Base-by-base conservation (phyloP, 1,140 invertebrate genomes). In the Drosophila sulfurigaster region DNA sequence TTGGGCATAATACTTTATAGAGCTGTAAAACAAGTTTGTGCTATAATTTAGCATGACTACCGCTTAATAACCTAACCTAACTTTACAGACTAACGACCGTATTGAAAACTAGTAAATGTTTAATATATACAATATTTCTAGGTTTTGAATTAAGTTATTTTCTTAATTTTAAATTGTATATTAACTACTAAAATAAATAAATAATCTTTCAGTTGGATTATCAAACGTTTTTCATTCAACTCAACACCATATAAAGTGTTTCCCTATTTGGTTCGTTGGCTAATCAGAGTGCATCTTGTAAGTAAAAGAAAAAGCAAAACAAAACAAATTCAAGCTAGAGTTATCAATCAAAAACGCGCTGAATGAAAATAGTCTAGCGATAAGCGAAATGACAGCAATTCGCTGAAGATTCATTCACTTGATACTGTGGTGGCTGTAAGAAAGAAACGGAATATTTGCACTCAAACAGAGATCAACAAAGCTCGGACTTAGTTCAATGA, bases 351-450 rank as follows among this genome's bases (percentile, higher is more conserved):
- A 49, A 25, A 46, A 49, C 20, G 20, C 16, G 48, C 20, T 49
- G 16, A 49, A 49, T 49, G 48, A 49, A 49, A 49, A 49, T 8
- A 11, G 8, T 49, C 48, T 6, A 54, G 28, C 32, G 51, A 54
- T 54, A 54, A 54, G 51, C 51, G 6, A 54, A 54, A 54, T 54
- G 28, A 54, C 30, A n/a, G 5, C 11, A 15, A 54, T 32, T 54
- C 11, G 25, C 25, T 13, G 5, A 28, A 54, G 51, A 54, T 54
- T 7, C 25, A 54, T 3, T 28, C 7, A 11, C 2, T 1, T 10
- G 48, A 49, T 49, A 43, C 1, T 11, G 11, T 11, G 11, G 2
- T n/a, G 1, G 46, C 6, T 8, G 48, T 28, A 2, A 11, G 48
- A 28, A 28, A n/a, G 20, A 25, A 49, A 28, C 20, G 10, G 8